Base-by-base conservation (phyloP, 2,113 vertebrate species). In the Phoenicopterus ruber region DNA sequence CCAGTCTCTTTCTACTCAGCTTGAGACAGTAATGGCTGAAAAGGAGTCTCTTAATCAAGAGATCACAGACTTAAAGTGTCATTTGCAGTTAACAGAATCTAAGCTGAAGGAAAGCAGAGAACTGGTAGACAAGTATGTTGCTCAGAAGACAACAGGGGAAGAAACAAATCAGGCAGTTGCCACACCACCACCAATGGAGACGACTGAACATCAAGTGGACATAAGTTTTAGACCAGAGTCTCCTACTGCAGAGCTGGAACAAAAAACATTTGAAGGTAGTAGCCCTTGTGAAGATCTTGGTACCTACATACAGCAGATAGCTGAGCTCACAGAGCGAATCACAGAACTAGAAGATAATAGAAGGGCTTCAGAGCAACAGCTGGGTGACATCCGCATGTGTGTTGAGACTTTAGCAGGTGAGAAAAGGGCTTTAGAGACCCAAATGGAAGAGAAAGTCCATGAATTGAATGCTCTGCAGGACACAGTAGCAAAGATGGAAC, bases 1-100 rank as follows among this genome's bases (percentile, higher is more conserved):
- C 85, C 66, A 96, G 82, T 88, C 93, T 59, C 97, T 98, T 61
- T 97, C 95, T 61, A 24, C 87, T 40, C 93, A 98, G 13, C 97
- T 98, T 59, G 90, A 98, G 72, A 73, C 61, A 24, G 78, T 98
- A 81, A 67, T 70, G 74, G 77, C 93, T 29, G 97, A 99, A 92
- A 98, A 98, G 78, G 72, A 96, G 50, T 89, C 74, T 91, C 90
- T 98, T 65, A 93, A 38, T 80, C 91, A 93, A 93, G 97, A 98
- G 72, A 62, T 97, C 34, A 11, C 63, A 85, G 78, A 95, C 61
- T 96, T 98, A 59, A 98, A 96, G 67, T 50, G 63, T 54, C 88
- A 95, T 17, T 88, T 98, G 90, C 96, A 99, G 81, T 71, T 50
- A 44, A 82, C 73, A 95, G 84, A 97, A 70, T 84, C 94, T 25